phyloP scores from a whole-genome alignment of 2,113 vertebrate genomes.

The Aphelocoma coerulescens region DNA sequence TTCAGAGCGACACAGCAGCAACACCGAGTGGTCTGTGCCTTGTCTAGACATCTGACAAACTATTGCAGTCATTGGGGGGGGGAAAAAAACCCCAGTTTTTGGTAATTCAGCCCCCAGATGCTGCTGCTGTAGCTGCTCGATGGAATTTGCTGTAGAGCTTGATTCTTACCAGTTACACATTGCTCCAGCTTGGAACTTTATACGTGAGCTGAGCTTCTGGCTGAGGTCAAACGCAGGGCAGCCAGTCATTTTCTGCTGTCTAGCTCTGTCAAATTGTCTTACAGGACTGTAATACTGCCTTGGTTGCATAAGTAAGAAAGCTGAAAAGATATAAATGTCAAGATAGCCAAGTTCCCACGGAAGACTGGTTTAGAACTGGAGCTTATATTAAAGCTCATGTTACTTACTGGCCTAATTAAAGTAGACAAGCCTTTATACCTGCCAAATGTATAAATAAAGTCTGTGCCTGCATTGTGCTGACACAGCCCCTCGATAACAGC shows the following conservation, averaged over 20 bases:
- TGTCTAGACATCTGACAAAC: constrained; percentile 45
- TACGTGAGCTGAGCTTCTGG: constrained; percentile 53
- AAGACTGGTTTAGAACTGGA: constrained; percentile 67
- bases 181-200: constrained; percentile 54
- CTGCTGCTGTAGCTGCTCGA: constrained; percentile 38
- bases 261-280: constrained; percentile 65
- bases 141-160: constrained; percentile 48
- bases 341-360: constrained; percentile 64
- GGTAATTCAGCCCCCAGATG: constrained; percentile 29
- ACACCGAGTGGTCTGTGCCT: constrained; percentile 5
- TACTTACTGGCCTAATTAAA: constrained; percentile 75
- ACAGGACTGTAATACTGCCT: constrained; percentile 56
- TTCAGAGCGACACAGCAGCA: neutral
- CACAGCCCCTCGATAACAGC: constrained; percentile 19
- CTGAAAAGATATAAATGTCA: constrained; percentile 71
- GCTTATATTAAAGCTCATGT: constrained; percentile 62
- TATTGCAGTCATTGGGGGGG: neutral
- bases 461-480: constrained; percentile 49
- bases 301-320: constrained; percentile 70
- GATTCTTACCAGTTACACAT: constrained; percentile 56
- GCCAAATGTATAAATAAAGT: constrained; percentile 70
- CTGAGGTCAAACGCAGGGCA: constrained; percentile 61
- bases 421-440: constrained; percentile 61
- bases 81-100: neutral
- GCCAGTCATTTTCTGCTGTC: constrained; percentile 65